These are phyloP conservation scores for Stenichneumon culpator DNA, from an alignment of 2,888 invertebrate genomes.

Conservation along the genomic window DNA sequence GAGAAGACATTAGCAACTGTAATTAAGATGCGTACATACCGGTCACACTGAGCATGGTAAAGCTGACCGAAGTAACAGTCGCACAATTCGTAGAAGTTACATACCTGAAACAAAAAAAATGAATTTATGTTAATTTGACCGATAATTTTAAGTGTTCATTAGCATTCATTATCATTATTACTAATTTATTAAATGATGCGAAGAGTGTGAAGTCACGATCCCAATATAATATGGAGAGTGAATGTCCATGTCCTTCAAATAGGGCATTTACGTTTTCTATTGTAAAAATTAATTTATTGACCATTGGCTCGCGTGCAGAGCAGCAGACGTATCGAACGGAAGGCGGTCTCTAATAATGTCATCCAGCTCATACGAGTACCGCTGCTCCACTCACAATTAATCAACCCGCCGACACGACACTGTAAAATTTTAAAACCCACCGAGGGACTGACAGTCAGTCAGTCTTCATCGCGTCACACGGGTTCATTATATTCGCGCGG, in stretches of 20 bases:
- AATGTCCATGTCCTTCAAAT: not conserved
- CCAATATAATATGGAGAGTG: not conserved
- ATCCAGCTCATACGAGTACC: not conserved
- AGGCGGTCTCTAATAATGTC: not conserved
- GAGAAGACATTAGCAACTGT: not conserved
- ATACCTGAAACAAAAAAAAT: constrained; percentile 33
- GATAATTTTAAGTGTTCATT: not conserved
- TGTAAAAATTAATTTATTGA: not conserved
- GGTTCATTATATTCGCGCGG: constrained; percentile 2
- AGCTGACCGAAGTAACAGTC: not conserved
- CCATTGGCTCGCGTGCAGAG: not conserved
- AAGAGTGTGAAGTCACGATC: too few relatives aligned
- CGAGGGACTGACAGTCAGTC: not conserved
- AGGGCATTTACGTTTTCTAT: not conserved
- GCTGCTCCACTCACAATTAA: constrained; percentile 13
- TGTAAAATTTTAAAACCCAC: constrained; percentile 38
- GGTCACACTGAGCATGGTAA: not conserved
- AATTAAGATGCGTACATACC: not conserved
- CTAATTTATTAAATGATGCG: not conserved
- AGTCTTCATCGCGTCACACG: constrained; percentile 30
- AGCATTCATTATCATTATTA: not conserved
- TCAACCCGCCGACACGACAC: constrained; percentile 18
- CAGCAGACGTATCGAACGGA: not conserved
- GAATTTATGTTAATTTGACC: not conserved
- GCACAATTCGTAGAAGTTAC: not conserved